Conservation (phyloP, 53 echinoderm and acorn worm species). For the Hippasteria phrygiana region DNA sequence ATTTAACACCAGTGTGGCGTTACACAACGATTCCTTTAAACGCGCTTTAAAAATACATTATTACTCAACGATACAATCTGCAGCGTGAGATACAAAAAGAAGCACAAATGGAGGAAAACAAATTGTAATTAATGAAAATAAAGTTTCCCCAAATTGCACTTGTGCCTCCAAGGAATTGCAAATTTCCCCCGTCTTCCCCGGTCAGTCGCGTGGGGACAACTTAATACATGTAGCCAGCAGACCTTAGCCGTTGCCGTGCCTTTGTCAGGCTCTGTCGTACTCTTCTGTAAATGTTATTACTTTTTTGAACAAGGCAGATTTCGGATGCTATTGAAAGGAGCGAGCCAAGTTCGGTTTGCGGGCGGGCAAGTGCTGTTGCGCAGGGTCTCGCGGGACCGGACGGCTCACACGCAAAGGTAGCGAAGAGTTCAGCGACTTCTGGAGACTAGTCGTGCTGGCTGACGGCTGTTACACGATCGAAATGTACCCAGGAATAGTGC, state of each 20-base stretch:
- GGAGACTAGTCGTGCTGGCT: neutral
- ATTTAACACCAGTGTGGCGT: too few relatives aligned
- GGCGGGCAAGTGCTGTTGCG: conserved; percentile 22
- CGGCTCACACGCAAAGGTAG: conserved; percentile 30
- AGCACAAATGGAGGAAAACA: neutral
- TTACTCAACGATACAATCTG: too few relatives aligned
- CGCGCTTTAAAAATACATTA: too few relatives aligned
- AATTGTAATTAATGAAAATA: conserved; percentile 49
- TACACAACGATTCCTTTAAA: too few relatives aligned
- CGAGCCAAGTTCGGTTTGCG: neutral
- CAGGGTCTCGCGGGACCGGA: neutral
- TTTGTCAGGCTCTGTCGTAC: neutral
- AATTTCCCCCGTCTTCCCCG: neutral
- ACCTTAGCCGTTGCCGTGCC: neutral
- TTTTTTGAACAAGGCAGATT: neutral
- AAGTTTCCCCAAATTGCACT: neutral
- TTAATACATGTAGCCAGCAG: neutral
- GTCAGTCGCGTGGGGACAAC: neutral
- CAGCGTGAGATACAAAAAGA: too few relatives aligned
- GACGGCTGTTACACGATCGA: conserved; percentile 31
- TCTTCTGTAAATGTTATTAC: conserved; percentile 24
- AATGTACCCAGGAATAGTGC: neutral
- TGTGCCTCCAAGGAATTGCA: neutral
- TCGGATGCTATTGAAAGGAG: neutral
- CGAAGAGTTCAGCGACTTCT: conserved; percentile 63